Evolutionary conservation across 2,888 invertebrate genomes (phyloP), one percentile per base, ranked within the genome.

Genomic region (Amblyteles armatorius): DNA sequence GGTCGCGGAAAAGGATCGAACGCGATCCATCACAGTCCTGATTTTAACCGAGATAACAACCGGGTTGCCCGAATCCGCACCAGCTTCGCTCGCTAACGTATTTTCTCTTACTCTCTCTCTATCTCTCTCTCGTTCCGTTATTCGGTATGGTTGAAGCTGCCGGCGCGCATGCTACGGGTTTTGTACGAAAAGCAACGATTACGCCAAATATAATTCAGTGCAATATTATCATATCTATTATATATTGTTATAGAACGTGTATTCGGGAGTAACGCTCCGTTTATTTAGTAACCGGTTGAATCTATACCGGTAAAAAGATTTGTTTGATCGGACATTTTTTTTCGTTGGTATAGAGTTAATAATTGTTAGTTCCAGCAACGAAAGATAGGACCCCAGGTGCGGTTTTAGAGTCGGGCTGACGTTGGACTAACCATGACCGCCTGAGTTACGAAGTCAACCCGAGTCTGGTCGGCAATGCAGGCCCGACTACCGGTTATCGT

Each of bases 21-120:
- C 57, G 50, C 72, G 83, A 84, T 84, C 80, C 84, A 84, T 84
- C 84, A 84, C 80, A 63, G 84, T 84, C 77, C 71, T 72, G 80
- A 84, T 84, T 84, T 72, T 60, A 19, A 40, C 77, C 57, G 29
- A 44, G 84, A 84, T 84, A 84, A 84, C 77, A 80, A 84, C 33
- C 50, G 33, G 77, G 74, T 65, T 76, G 63, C 69, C 50, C 76
- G 72, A 72, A 84, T 80, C 57, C 67, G 67, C 36, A 48, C 16
- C 76, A 48, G 60, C 55, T 57, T 44, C 33, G 48, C 76, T 76
- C 26, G 79, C 60, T 57, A 83, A 72, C 80, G 71, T 77, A 68
- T 76, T 74, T 44, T 74, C 73, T 77, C 55, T 60, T 72, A 29
- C 52, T 50, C 26, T 57, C 57, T 40, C 40, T 50, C 26, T 57